phyloP scores from a whole-genome alignment of 2,113 vertebrate species.

The Phyllopteryx taeniolatus region DNA sequence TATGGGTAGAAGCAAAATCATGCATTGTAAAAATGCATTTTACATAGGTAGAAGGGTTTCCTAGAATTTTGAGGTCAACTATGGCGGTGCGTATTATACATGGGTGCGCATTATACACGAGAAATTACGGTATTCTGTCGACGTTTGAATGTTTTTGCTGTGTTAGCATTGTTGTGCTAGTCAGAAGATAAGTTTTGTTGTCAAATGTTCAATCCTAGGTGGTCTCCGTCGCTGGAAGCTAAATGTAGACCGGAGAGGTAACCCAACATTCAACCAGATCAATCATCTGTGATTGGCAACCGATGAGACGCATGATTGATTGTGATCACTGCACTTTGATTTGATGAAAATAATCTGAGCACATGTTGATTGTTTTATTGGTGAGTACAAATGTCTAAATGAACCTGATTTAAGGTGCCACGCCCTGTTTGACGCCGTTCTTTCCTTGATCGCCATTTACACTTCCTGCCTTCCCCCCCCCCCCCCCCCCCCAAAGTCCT shows the following conservation, averaged over 20 bases:
- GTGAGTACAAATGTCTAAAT: not conserved
- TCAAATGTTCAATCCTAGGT: conserved; percentile 42
- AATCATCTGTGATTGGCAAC: conserved; percentile 2
- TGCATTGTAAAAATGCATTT: too few relatives aligned
- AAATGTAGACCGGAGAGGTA: conserved; percentile 54
- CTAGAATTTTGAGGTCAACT: too few relatives aligned
- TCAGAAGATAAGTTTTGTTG: conserved; percentile 10
- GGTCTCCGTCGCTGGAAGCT: conserved; percentile 28
- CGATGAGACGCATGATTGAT: not conserved
- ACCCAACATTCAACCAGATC: not conserved
- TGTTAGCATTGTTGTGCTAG: not conserved
- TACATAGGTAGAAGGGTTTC: too few relatives aligned
- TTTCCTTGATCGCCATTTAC: not conserved
- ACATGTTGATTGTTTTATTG: not conserved
- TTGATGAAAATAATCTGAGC: not conserved
- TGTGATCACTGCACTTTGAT: not conserved
- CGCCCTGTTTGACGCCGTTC: not conserved
- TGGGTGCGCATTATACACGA: too few relatives aligned
- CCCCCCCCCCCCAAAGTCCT: not conserved
- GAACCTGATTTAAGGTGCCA: not conserved
- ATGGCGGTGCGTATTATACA: too few relatives aligned
- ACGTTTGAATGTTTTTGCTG: too few relatives aligned
- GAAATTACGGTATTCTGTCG: too few relatives aligned
- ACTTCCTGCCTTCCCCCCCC: not conserved
- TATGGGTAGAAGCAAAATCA: too few relatives aligned